Conservation (phyloP, 2,888 invertebrate species). For the Mactromeris polynyma region DNA sequence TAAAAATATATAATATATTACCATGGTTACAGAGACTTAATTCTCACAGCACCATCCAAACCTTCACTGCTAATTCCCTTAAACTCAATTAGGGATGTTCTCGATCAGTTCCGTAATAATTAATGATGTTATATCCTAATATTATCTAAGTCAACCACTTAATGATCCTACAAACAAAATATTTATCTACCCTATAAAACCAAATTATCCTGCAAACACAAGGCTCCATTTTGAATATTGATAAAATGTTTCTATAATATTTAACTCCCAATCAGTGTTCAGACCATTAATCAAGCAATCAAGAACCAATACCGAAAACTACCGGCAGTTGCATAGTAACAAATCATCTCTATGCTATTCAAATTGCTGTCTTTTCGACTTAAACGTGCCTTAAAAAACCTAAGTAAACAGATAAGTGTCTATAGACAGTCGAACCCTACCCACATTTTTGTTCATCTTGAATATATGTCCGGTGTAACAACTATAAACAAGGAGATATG, state of each 20-base stretch:
- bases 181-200: background rate
- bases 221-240: background rate
- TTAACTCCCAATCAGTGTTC: background rate
- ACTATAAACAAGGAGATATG: too few relatives aligned
- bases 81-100: too few relatives aligned
- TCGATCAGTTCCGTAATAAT: too few relatives aligned
- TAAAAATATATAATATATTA: too few relatives aligned
- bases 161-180: background rate
- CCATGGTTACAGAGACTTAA: too few relatives aligned
- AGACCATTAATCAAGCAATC: background rate
- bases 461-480: too few relatives aligned
- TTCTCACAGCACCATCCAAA: too few relatives aligned
- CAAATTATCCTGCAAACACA: background rate
- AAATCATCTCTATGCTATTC: background rate
- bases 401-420: background rate
- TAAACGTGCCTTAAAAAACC: background rate
- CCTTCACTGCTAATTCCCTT: too few relatives aligned
- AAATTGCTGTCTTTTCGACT: slow-evolving; percentile 9
- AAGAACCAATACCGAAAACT: background rate
- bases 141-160: background rate
- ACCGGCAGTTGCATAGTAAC: background rate
- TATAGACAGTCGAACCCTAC: background rate
- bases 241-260: background rate
- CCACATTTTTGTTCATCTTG: too few relatives aligned
- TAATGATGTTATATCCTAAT: too few relatives aligned